A percentile compares a stretch with the other conserved stretches of the same genome.
Conservation (phyloP, 2,113 vertebrate species). For the Tetrao urogallus region DNA sequence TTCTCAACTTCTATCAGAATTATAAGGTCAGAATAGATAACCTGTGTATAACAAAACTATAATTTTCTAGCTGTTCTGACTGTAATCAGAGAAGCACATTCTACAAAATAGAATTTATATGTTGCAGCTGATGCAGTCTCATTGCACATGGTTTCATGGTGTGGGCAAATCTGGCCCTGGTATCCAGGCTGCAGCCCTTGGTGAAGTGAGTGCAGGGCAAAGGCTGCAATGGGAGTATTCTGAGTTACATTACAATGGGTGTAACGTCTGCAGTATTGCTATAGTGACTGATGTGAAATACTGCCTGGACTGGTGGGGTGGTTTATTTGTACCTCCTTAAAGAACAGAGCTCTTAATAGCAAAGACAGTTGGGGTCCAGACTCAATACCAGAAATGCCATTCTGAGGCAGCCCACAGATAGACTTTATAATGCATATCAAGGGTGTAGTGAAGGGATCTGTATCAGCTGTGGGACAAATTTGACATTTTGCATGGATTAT, state of each 20-base stretch:
- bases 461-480: neutral
- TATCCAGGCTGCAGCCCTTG: neutral
- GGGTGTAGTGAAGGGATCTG: neutral
- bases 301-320: neutral
- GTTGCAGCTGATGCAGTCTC: neutral
- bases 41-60: neutral
- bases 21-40: neutral
- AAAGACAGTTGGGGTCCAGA: neutral
- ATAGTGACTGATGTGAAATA: neutral
- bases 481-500: neutral
- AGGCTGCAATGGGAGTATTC: neutral
- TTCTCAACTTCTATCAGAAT: neutral
- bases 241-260: neutral
- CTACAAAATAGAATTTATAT: neutral
- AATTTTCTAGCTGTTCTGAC: neutral
- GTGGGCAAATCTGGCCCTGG: neutral
- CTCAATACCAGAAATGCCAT: neutral
- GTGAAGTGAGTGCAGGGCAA: neutral
- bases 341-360: neutral
- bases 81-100: neutral
- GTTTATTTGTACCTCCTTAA: neutral
- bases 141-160: neutral
- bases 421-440: neutral
- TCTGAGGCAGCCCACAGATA: neutral
- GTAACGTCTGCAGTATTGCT: neutral